Evolutionary conservation across 2,797 vertebrate species (phyloP).

Genomic region (Enteromius fasciolatus): DNA sequence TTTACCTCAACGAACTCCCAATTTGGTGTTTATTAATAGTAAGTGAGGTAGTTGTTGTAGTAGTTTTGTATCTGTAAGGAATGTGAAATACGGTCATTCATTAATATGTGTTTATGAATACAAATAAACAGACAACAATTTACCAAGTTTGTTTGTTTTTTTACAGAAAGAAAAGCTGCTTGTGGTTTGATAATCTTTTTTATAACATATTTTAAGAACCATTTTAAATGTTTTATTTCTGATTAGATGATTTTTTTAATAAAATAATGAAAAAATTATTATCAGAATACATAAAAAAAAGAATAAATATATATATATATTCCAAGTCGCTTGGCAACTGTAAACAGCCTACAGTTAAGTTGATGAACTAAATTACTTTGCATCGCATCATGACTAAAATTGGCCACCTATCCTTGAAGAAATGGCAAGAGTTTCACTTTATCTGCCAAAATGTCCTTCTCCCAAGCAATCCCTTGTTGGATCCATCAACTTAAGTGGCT

Average conservation of each 20-base stretch:
- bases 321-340: not conserved
- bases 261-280: not conserved
- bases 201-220: not conserved
- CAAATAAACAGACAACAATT: not conserved
- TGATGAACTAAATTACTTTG: not conserved
- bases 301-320: not conserved
- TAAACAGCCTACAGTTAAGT: not conserved
- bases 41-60: not conserved
- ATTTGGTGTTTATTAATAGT: not conserved
- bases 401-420: not conserved
- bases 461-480: conserved; percentile 15
- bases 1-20: not conserved
- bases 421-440: conserved; percentile 12
- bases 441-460: conserved; percentile 26
- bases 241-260: no score
- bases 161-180: no score
- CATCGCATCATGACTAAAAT: not conserved
- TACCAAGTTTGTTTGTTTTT: no score
- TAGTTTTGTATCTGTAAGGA: not conserved
- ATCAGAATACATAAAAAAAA: not conserved
- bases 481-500: conserved; percentile 39
- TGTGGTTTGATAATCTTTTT: not conserved
- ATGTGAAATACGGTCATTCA: not conserved
- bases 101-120: not conserved
- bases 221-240: not conserved